Evolutionary conservation across 2,113 vertebrate genomes (phyloP).

Genomic region (Falco punctatus): DNA sequence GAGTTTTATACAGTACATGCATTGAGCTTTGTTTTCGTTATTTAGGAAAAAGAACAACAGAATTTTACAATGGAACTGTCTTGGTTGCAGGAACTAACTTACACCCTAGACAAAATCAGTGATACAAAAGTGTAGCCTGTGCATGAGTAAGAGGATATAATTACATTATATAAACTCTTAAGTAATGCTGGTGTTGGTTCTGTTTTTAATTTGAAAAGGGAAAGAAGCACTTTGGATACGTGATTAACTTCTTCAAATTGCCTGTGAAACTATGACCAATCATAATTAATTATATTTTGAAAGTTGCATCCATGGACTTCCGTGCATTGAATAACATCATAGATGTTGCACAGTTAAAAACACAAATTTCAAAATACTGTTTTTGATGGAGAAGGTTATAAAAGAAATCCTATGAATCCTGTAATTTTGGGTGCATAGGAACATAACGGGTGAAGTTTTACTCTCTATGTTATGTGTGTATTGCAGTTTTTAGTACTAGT

Average conservation of each 20-base stretch:
- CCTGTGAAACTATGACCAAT: neutral
- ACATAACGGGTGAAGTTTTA: constrained; percentile 6
- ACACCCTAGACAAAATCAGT: neutral
- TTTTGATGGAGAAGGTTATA: constrained; percentile 2
- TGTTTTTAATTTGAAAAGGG: constrained; percentile 4
- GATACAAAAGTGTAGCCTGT: neutral
- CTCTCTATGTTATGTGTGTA: constrained; percentile 3
- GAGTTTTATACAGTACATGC: neutral
- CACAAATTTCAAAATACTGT: neutral
- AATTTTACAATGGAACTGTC: neutral
- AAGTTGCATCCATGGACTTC: neutral
- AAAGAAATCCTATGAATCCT: neutral
- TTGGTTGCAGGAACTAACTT: neutral
- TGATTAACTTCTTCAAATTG: constrained; percentile 50
- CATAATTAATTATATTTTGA: constrained; percentile 44
- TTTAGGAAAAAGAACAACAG: neutral
- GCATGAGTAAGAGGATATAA: neutral
- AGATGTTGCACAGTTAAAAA: neutral
- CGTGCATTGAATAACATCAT: neutral
- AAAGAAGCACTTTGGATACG: constrained; percentile 6
- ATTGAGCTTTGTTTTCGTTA: neutral
- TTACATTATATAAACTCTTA: constrained; percentile 24
- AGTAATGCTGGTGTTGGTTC: constrained; percentile 14
- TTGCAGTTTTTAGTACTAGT: constrained; percentile 17
- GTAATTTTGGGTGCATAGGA: neutral